Conservation (phyloP, 2,888 invertebrate species). For the Chymomyza fuscimana region DNA sequence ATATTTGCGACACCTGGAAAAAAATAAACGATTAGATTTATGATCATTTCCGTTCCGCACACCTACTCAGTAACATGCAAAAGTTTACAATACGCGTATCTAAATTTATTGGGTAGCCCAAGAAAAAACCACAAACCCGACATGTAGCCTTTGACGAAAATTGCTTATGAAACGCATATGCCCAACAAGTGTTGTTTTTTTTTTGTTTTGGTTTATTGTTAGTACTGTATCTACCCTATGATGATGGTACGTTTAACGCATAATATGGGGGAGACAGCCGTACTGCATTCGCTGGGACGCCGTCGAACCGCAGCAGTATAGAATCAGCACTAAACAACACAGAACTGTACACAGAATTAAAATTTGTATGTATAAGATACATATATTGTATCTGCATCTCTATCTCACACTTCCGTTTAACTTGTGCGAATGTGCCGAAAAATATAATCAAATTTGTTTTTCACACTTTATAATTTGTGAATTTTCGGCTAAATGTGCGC, state of each 20-base stretch:
- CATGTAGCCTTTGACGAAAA: neutral
- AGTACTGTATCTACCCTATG: neutral
- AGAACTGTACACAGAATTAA: neutral
- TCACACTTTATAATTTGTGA: neutral
- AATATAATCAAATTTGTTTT: slow-evolving; percentile 1
- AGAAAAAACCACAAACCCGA: no score
- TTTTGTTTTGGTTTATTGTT: neutral
- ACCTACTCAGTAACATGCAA: neutral
- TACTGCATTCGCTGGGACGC: neutral
- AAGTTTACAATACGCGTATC: neutral
- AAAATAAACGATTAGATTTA: slow-evolving; percentile 63
- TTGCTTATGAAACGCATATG: neutral
- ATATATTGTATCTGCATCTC: neutral
- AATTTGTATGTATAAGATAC: neutral
- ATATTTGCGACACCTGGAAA: slow-evolving; percentile 64
- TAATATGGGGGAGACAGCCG: slow-evolving; percentile 2
- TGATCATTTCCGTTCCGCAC: slow-evolving; percentile 46
- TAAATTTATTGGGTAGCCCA: no score
- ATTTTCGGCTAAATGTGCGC: neutral
- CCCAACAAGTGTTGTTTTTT: slow-evolving; percentile 16
- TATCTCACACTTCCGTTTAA: neutral
- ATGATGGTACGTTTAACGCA: slow-evolving; percentile 1
- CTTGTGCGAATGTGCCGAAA: neutral
- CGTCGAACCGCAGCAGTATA: neutral
- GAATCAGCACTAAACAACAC: no score